Evolutionary conservation across 2,888 invertebrate species (phyloP).

Genomic region (Tethea ocularis): DNA sequence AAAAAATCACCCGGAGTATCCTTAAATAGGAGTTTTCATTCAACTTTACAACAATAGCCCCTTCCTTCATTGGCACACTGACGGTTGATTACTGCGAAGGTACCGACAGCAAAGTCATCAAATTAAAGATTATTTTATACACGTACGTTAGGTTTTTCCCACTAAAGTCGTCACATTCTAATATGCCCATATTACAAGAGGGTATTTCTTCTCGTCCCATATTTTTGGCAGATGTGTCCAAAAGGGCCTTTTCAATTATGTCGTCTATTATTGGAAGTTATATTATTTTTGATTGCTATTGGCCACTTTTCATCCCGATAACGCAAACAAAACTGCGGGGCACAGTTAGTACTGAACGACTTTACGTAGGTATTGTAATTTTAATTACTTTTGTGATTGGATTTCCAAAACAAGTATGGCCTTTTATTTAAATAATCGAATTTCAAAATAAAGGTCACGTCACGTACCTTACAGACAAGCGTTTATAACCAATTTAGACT

Average conservation of each 20-base stretch:
- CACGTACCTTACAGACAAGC: not conserved
- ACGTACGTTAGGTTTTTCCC: too few species aligned
- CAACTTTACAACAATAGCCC: conserved; percentile 79
- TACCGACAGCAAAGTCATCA: conserved; percentile 54
- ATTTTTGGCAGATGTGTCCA: too few species aligned
- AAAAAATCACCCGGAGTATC: conserved; percentile 66
- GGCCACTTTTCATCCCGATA: too few species aligned
- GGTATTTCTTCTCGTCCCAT: too few species aligned
- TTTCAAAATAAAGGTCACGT: not conserved
- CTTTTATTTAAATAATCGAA: not conserved
- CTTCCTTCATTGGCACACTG: conserved; percentile 83
- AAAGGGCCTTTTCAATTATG: too few species aligned
- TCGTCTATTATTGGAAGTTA: too few species aligned
- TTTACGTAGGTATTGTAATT: not conserved
- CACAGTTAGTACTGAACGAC: not conserved
- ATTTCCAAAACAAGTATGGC: not conserved
- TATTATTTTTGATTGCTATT: too few species aligned
- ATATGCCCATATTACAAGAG: too few species aligned
- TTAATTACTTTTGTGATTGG: not conserved
- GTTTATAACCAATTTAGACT: not conserved
- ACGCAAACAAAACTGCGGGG: too few species aligned
- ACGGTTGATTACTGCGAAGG: conserved; percentile 74
- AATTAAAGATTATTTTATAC: not conserved
- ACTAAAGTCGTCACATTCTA: too few species aligned
- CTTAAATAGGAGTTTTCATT: conserved; percentile 83